Base-by-base conservation (phyloP, 2,113 vertebrate species). In the Cyphomyrus plagiostoma region DNA sequence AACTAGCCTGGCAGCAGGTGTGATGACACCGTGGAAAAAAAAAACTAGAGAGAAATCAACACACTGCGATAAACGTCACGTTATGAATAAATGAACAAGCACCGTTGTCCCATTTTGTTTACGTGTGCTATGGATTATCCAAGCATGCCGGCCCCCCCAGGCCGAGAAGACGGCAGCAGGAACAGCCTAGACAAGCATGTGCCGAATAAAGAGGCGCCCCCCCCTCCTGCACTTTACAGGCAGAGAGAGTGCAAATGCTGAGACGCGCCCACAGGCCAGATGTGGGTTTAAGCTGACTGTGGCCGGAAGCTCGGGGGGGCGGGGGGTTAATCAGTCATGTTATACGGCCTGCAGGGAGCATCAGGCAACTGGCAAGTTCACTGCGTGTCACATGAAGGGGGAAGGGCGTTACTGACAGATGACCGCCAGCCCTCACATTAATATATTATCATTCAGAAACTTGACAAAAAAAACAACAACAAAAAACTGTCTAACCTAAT, bases 11-110 rank as follows among this genome's bases (percentile, higher is more conserved):
- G 88, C 45, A 88, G 88, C 88, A 80, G 39, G 15, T 56, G 70
- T 53, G 45, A 8, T 8, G 53, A 82, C 46, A 89, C 19, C 77
- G 39, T 35, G 30, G 1, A 21, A 30, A 87, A 56, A 42, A 8
- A 21, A 1, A 1, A 35, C 35, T 1, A 85, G 23, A 23, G 23
- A 46, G 39, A 49, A 46, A 9, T 52, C 17, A 11, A 48, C 62
- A 48, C 45, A 10, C 66, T 9, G 48, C 49, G 3, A 30, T 11
- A 77, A 89, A 46, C 46, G 30, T 3, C 48, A 21, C 23, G n/a
- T 74, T 30, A 70, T 88, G 15, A 88, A 88, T 88, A 74, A 88
- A 70, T 88, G 87, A 88, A 46, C 45, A 45, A 70, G 42, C 53
- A 23, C 15, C 11, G 86, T 87, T 58, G 19, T 87, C 50, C 19